Percentiles rank a stretch among this genome's conserved stretches.
Evolutionary conservation across 1,140 invertebrate genomes (phyloP).

Genomic region (Octopus sinensis): DNA sequence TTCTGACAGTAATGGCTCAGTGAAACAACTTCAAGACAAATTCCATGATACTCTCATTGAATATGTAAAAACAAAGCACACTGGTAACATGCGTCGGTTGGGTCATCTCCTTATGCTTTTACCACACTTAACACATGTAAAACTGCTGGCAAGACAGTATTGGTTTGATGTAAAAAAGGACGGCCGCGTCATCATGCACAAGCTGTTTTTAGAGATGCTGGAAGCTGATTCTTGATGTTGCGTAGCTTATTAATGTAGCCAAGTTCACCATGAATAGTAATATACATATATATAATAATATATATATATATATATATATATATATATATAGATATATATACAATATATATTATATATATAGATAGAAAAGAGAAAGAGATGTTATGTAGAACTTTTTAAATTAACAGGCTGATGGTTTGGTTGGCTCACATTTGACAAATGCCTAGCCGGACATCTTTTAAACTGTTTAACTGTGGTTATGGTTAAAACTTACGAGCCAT

Average conservation of each 20-base stretch:
- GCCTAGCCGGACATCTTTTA: no score
- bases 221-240: constrained; percentile 62
- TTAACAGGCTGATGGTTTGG: no score
- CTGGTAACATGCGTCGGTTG: constrained; percentile 69
- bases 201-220: constrained; percentile 94
- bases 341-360: no score
- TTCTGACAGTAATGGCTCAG: constrained; percentile 77
- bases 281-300: background rate
- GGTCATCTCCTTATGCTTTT: constrained; percentile 85
- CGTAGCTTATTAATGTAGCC: background rate
- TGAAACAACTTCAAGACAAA: constrained; percentile 82
- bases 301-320: background rate
- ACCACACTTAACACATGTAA: constrained; percentile 80
- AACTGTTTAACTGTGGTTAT: no score
- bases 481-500: no score
- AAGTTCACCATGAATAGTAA: background rate
- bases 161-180: constrained; percentile 86
- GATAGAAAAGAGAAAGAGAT: no score
- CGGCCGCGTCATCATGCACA: constrained; percentile 89
- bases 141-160: constrained; percentile 81
- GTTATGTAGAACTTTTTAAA: no score
- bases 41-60: constrained; percentile 83
- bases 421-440: no score
- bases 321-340: background rate
- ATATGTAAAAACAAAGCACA: constrained; percentile 67